These are phyloP conservation scores for Ichneumoninae sp. DNA, from an alignment of 2,888 invertebrate genomes.

Conservation along the genomic window DNA sequence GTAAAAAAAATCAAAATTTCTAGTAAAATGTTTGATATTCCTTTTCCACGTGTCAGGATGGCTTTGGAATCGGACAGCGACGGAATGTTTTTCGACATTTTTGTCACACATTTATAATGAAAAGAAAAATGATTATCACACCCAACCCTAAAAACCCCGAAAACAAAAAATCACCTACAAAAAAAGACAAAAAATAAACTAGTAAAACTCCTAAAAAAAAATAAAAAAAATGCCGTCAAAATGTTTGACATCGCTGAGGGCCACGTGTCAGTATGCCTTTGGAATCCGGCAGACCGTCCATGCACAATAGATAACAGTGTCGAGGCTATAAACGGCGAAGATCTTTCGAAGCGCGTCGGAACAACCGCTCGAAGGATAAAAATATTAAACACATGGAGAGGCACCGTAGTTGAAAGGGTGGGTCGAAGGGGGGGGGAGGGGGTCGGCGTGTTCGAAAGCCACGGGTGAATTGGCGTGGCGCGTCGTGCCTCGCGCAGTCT, in stretches of 20 bases:
- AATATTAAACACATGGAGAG: slow-evolving; percentile 58
- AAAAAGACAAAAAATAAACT: background rate
- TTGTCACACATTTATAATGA: no score
- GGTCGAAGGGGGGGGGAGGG: background rate
- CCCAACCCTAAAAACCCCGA: background rate
- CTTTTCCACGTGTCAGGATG: no score
- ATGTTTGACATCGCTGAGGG: background rate
- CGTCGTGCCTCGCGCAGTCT: slow-evolving; percentile 75
- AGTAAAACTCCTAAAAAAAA: no score
- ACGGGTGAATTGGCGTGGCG: slow-evolving; percentile 81
- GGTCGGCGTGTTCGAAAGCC: slow-evolving; percentile 64
- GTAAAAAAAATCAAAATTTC: no score
- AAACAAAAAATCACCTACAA: background rate
- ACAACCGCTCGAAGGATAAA: slow-evolving; percentile 54
- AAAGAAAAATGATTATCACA: background rate
- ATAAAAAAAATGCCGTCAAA: background rate
- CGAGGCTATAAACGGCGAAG: slow-evolving; percentile 14
- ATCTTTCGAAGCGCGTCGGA: slow-evolving; percentile 46
- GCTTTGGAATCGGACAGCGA: background rate
- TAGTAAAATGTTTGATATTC: no score
- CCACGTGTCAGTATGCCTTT: background rate
- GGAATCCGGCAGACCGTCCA: background rate
- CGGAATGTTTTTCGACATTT: no score
- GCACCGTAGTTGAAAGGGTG: slow-evolving; percentile 43
- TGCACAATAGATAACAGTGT: slow-evolving; percentile 4